Evolutionary conservation across 2,113 vertebrate species (phyloP).

Genomic region (Pogona vitticeps): DNA sequence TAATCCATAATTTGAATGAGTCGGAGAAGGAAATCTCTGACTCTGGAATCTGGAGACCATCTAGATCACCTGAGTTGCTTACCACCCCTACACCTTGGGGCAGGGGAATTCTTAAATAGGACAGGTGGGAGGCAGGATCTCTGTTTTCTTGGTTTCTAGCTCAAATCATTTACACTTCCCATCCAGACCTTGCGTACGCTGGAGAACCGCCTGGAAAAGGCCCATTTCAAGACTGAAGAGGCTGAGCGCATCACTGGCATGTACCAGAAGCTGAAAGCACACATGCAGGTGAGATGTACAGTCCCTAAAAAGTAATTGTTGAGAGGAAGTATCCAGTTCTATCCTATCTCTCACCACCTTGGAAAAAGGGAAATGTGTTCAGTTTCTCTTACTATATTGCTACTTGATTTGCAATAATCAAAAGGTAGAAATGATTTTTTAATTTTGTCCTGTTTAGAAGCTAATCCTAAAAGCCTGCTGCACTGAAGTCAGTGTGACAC

Average conservation of each 20-base stretch:
- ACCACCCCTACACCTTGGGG: background rate
- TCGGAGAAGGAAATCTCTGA: background rate
- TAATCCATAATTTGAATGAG: background rate
- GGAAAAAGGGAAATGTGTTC: background rate
- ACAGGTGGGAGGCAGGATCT: background rate
- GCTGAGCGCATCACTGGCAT: slow-evolving; percentile 77
- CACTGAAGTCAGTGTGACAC: background rate
- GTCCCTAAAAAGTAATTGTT: background rate
- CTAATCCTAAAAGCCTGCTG: background rate
- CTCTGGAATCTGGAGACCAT: background rate
- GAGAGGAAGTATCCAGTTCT: no score
- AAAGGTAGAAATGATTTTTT: background rate
- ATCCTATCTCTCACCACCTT: background rate
- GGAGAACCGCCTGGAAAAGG: slow-evolving; percentile 88
- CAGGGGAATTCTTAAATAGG: background rate
- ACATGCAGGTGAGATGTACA: slow-evolving; percentile 78
- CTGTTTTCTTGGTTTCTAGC: no score
- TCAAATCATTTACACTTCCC: background rate
- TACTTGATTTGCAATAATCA: background rate
- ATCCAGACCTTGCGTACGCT: slow-evolving; percentile 77
- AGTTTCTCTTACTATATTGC: background rate
- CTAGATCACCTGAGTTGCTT: background rate
- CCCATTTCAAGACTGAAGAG: slow-evolving; percentile 82
- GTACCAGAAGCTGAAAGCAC: slow-evolving; percentile 82
- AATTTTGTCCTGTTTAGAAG: background rate